phyloP scores from a whole-genome alignment of 2,888 invertebrate species.

The Drosophila siamana region DNA sequence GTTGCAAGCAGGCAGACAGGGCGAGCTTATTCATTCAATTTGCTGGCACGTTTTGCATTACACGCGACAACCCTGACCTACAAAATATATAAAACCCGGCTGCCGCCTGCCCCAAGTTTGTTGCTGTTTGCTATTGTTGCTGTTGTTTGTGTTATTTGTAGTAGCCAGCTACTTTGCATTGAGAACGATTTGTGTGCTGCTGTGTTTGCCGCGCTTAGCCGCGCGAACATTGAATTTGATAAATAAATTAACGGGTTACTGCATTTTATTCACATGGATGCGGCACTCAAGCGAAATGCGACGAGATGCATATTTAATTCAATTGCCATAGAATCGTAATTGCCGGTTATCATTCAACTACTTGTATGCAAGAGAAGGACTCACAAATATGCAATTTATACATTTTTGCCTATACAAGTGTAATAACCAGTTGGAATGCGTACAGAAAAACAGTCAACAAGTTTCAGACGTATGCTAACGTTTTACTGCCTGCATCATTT shows the following conservation, averaged over 20 bases:
- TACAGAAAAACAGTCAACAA: not conserved
- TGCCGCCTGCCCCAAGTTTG: conserved; percentile 44
- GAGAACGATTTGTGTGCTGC: conserved; percentile 53
- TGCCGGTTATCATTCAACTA: conserved; percentile 11
- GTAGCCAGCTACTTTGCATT: conserved; percentile 50
- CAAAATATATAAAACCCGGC: conserved; percentile 56
- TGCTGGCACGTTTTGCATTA: conserved; percentile 78
- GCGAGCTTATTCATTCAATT: conserved; percentile 72
- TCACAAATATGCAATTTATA: not conserved
- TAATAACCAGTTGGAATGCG: conserved; percentile 6
- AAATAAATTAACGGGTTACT: conserved; percentile 71
- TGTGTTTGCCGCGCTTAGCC: conserved; percentile 46
- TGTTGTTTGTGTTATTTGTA: conserved; percentile 23
- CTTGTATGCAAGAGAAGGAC: not conserved
- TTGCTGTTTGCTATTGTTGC: conserved; percentile 37
- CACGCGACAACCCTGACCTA: conserved; percentile 82
- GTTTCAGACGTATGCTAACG: not conserved
- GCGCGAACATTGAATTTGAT: conserved; percentile 69
- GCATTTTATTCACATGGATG: conserved; percentile 32
- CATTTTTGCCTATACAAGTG: not conserved
- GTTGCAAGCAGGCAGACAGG: conserved; percentile 22
- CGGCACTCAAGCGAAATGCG: not conserved
- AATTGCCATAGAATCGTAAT: conserved; percentile 4
- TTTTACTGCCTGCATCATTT: not conserved
- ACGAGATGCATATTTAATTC: conserved; percentile 1